Percentiles rank a stretch among this genome's conserved stretches.
Evolutionary conservation across 2,797 vertebrate genomes (phyloP).

Genomic region (Hirundo rustica): DNA sequence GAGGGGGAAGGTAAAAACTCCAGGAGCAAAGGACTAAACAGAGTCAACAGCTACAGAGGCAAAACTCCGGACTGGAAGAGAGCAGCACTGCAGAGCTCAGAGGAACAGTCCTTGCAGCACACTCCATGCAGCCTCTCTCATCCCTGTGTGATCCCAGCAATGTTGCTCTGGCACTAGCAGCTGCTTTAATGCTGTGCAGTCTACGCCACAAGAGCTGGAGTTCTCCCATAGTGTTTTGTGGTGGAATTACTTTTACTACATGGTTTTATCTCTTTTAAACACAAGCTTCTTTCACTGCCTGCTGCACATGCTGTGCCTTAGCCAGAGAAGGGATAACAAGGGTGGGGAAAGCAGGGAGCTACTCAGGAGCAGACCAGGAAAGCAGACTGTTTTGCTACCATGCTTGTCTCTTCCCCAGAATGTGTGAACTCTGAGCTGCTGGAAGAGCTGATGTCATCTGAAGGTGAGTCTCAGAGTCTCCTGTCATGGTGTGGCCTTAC

Average conservation of each 20-base stretch:
- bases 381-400: neutral
- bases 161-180: neutral
- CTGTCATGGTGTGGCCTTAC: neutral
- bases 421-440: constrained; percentile 92
- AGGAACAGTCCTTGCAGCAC: neutral
- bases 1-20: neutral
- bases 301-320: neutral
- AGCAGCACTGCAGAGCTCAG: neutral
- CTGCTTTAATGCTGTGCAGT: neutral
- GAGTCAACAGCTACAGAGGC: neutral
- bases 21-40: neutral
- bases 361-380: neutral
- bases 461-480: constrained; percentile 81
- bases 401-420: constrained; percentile 76
- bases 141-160: neutral
- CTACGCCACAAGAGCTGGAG: neutral
- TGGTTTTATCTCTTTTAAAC: neutral
- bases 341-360: neutral
- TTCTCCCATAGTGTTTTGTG: neutral
- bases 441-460: constrained; percentile 97
- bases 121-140: neutral
- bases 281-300: neutral
- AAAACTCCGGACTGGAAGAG: neutral
- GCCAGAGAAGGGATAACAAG: neutral
- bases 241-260: neutral